A percentile compares a stretch with the other conserved stretches of the same genome.
Evolutionary conservation across 2,797 vertebrate species (phyloP).

Genomic region (Etheostoma nigrum): DNA sequence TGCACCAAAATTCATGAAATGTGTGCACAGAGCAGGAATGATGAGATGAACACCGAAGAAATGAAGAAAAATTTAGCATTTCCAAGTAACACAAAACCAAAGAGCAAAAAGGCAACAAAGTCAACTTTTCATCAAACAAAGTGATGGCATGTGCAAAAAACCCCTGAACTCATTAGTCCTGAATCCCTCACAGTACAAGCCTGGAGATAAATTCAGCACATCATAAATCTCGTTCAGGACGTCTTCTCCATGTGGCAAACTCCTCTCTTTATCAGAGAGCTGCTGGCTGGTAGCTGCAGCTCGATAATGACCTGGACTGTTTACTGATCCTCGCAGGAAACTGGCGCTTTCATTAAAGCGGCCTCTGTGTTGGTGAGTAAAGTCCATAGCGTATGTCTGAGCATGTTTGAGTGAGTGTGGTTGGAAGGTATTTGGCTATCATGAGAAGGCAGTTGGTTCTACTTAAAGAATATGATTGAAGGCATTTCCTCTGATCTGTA

Average conservation of each 20-base stretch:
- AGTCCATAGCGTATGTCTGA: conserved; percentile 66
- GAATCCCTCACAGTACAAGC: conserved; percentile 59
- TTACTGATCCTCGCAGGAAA: conserved; percentile 81
- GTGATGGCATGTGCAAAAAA: conserved; percentile 21
- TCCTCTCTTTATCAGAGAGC: conserved; percentile 68
- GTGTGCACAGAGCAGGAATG: background rate
- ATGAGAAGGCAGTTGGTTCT: conserved; percentile 18
- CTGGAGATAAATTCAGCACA: conserved; percentile 63
- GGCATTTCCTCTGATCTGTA: conserved; percentile 11
- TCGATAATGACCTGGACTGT: conserved; percentile 75
- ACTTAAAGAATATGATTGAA: conserved; percentile 8
- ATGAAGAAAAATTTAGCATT: background rate
- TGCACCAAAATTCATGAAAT: background rate
- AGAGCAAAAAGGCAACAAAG: background rate
- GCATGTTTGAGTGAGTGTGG: conserved; percentile 26
- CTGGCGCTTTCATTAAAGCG: conserved; percentile 72
- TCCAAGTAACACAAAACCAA: background rate
- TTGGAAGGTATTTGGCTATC: conserved; percentile 30
- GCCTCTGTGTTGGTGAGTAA: conserved; percentile 68
- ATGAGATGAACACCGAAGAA: background rate
- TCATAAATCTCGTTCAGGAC: conserved; percentile 64
- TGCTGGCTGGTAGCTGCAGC: conserved; percentile 67
- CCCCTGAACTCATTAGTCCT: conserved; percentile 61
- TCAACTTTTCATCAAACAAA: conserved; percentile 14
- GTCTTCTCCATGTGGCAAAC: conserved; percentile 25